Evolutionary conservation across 2,888 invertebrate species (phyloP).

Genomic region (Parasteatoda lunata): DNA sequence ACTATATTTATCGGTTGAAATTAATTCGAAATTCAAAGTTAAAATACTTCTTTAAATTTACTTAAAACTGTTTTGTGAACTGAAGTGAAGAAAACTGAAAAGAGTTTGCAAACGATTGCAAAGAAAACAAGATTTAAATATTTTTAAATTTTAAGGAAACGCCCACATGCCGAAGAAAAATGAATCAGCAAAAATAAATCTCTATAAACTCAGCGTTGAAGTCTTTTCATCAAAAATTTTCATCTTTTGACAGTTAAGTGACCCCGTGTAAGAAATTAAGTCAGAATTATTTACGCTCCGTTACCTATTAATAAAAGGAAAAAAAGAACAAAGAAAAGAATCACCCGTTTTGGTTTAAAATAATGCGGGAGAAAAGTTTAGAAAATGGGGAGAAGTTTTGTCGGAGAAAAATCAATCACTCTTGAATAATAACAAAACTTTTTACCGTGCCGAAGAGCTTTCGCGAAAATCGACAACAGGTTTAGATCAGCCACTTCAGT

Average conservation of each 20-base stretch:
- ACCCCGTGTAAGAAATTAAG: constrained; percentile 60
- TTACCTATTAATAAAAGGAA: constrained; percentile 57
- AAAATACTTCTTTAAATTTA: no score
- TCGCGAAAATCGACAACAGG: constrained; percentile 61
- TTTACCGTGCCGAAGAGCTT: constrained; percentile 30
- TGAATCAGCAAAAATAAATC: not conserved
- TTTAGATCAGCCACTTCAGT: constrained; percentile 26
- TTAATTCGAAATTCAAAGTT: no score
- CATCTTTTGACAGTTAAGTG: constrained; percentile 29
- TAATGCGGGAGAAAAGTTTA: constrained; percentile 21
- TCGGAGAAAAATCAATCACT: constrained; percentile 59
- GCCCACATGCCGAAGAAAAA: not conserved
- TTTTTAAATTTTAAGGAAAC: not conserved
- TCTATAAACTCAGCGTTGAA: not conserved
- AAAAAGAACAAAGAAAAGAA: constrained; percentile 23
- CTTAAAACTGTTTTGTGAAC: no score
- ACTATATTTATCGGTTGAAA: no score
- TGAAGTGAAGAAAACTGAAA: no score
- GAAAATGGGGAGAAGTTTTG: constrained; percentile 41
- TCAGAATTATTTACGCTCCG: constrained; percentile 46
- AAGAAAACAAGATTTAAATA: not conserved
- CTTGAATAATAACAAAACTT: constrained; percentile 64
- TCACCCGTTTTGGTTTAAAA: constrained; percentile 7
- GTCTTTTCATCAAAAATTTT: not conserved
- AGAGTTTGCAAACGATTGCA: not conserved